Conservation (phyloP, 1,140 invertebrate species). For the Bombyx mori region ASM3026992v2 NC_085126.1:5754001-5754500, state of each 20-base stretch:
- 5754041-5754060: constrained; percentile 14
- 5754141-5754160: constrained; percentile 42
- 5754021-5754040: constrained; percentile 5
- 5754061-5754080: constrained; percentile 48
- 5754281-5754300: constrained; percentile 51
- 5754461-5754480: no score
- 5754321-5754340: constrained; percentile 33
- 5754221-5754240: constrained; percentile 14
- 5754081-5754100: constrained; percentile 33
- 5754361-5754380: not conserved
- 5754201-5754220: constrained; percentile 15
- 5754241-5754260: constrained; percentile 21
- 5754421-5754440: no score
- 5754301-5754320: constrained; percentile 63
- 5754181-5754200: not conserved
- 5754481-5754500: no score
- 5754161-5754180: constrained; percentile 35
- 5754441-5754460: no score
- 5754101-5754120: constrained; percentile 54
- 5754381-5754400: no score
- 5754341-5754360: constrained; percentile 1
- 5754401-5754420: no score
- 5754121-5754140: constrained; percentile 67
- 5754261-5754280: constrained; percentile 54
- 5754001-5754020: not conserved